Percentiles rank a stretch among this genome's conserved stretches.
These are phyloP conservation scores for Rhinoraja longicauda DNA, from an alignment of 2,797 vertebrate genomes.

Conservation along the genomic window DNA sequence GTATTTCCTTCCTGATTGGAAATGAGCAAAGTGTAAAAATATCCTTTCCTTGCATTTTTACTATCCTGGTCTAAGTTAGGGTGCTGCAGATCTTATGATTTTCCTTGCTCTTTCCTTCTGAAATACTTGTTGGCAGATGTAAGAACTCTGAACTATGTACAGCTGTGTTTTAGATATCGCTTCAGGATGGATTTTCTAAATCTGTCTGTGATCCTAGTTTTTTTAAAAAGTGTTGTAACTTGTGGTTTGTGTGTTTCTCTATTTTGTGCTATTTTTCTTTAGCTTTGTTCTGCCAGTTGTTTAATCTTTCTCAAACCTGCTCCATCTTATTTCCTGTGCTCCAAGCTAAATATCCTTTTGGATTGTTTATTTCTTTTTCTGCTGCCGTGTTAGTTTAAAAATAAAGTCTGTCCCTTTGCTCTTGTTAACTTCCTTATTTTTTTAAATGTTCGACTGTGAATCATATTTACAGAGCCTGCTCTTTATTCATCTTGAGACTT, in stretches of 20 bases:
- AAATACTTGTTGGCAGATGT: background rate
- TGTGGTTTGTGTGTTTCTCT: background rate
- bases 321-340: background rate
- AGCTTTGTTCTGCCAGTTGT: background rate
- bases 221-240: background rate
- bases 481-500: too few relatives aligned
- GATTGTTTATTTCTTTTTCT: background rate
- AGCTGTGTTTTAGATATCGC: background rate
- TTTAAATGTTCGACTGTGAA: background rate
- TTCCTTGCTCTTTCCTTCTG: background rate
- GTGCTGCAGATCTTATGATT: background rate
- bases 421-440: background rate
- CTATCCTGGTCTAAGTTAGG: background rate
- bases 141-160: background rate
- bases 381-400: background rate
- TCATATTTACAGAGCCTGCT: background rate
- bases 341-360: background rate
- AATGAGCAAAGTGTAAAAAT: background rate
- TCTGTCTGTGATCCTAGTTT: background rate
- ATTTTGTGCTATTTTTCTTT: background rate
- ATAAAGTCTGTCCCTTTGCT: background rate
- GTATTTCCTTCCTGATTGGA: background rate
- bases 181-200: background rate
- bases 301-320: background rate
- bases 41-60: background rate